Base-by-base conservation (phyloP, 2,888 invertebrate genomes). In the Mythimna ferrago region DNA sequence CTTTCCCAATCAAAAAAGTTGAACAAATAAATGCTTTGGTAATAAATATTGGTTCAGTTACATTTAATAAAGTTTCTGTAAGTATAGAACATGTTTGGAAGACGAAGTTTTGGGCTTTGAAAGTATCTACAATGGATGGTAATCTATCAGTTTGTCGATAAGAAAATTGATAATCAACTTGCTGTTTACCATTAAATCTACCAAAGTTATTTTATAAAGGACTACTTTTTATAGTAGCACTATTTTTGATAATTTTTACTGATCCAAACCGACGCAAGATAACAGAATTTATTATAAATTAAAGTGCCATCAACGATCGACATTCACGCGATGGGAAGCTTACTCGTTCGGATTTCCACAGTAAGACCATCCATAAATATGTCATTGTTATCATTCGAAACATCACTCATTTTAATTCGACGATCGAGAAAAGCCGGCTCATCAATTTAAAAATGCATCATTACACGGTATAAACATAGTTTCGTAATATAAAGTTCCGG, bases 321-420 rank as follows among this genome's bases (percentile, higher is more conserved):
- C 56, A 62, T 69, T 73, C 51, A 72, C 56, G 64, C 68, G 81
- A 73, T 64, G 66, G 60, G 75, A 84, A 78, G 72, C n/a, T 41
- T 61, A 65, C 63, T 77, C 71, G 56, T 66, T 86, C 86, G 76
- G 84, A 83, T 90, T 88, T 86, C 87, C 83, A 85, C 79, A 67
- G 77, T 76, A 16, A 73, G 82, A 71, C 78, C 73, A 72, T 76
- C 80, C 83, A 89, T 89, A 91, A 90, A 91, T 90, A 91, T 91
- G 92, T 91, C 93, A 92, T 93, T 93, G 91, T 92, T 91, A 91
- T 87, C 86, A 85, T 91, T 92, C 79, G 80, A 84, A 91, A 87
- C 92, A 94, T 94, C 94, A 92, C 92, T 94, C 94, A 94, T 91
- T 93, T 92, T 93, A 93, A 93, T 93, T 92, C 89, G 89, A 84